These are phyloP conservation scores for Montipora capricornis DNA, from an alignment of 64 coral and sea anemone genomes.

Conservation along the genomic window DNA sequence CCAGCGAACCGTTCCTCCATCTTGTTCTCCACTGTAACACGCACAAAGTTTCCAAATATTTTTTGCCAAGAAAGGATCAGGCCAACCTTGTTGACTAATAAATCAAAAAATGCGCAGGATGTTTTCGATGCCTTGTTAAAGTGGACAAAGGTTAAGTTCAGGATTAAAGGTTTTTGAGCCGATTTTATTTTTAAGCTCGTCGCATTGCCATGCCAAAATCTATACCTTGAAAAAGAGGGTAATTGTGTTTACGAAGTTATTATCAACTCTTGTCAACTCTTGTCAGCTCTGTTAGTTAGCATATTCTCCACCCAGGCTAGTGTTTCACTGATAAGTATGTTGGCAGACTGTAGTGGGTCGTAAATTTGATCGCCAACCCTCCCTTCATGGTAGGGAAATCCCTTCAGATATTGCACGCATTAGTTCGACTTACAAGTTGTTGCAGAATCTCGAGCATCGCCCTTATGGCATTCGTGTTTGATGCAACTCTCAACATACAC, in stretches of 20 bases:
- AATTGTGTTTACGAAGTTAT: neutral
- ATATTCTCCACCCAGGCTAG: neutral
- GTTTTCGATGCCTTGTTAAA: conserved; percentile 47
- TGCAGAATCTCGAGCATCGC: neutral
- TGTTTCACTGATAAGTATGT: conserved; percentile 37
- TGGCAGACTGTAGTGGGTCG: conserved; percentile 27
- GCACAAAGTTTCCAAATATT: neutral
- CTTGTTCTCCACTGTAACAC: too few species aligned
- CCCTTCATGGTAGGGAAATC: neutral
- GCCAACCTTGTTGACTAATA: neutral
- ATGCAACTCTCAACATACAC: too few species aligned
- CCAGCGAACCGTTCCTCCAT: too few species aligned
- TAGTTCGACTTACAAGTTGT: neutral
- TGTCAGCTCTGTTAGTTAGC: conserved; percentile 28
- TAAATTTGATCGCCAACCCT: conserved; percentile 15
- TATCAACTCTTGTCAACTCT: conserved; percentile 41
- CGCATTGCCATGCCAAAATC: neutral
- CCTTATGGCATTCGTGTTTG: neutral
- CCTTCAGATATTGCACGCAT: neutral
- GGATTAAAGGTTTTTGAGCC: neutral
- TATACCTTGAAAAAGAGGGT: neutral
- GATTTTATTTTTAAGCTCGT: conserved; percentile 3
- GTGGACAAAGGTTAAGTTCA: conserved; percentile 4
- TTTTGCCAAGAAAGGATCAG: neutral
- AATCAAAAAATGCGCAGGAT: conserved; percentile 4